These are phyloP conservation scores for Triplophysa bombifrons DNA, from an alignment of 2,797 vertebrate species.

Conservation along the genomic window DNA sequence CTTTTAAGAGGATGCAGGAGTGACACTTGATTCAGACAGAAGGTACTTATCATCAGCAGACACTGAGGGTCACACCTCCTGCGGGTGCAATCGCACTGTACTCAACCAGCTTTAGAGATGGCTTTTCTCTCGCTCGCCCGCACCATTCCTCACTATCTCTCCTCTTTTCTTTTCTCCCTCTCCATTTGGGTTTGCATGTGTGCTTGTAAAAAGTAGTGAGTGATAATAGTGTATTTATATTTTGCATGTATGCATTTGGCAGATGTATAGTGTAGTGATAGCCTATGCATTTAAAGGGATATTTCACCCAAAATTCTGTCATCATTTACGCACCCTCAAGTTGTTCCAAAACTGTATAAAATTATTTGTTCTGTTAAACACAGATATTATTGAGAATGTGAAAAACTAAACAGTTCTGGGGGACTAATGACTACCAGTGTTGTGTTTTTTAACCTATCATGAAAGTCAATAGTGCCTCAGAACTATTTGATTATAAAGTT, in stretches of 20 bases:
- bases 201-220: not conserved
- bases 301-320: no score
- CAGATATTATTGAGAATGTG: no score
- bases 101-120: constrained; percentile 17
- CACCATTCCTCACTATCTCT: constrained; percentile 3
- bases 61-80: constrained; percentile 45
- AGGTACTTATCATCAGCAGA: constrained; percentile 51
- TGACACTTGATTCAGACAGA: constrained; percentile 44
- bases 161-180: not conserved
- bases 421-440: no score
- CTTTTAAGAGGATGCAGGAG: constrained; percentile 25
- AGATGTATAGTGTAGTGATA: not conserved
- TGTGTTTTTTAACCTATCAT: no score
- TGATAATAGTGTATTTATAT: not conserved
- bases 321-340: no score
- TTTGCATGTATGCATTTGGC: not conserved
- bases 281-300: not conserved
- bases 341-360: no score
- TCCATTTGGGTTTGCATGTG: not conserved
- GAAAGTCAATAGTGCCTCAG: no score
- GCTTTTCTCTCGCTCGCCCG: constrained; percentile 14
- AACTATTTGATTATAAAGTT: no score
- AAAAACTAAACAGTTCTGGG: no score
- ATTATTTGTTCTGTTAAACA: no score
- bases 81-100: constrained; percentile 41